These are phyloP conservation scores for Gyrodactylus salaris DNA, from an alignment of 1,140 invertebrate species.

Conservation along the genomic window DNA sequence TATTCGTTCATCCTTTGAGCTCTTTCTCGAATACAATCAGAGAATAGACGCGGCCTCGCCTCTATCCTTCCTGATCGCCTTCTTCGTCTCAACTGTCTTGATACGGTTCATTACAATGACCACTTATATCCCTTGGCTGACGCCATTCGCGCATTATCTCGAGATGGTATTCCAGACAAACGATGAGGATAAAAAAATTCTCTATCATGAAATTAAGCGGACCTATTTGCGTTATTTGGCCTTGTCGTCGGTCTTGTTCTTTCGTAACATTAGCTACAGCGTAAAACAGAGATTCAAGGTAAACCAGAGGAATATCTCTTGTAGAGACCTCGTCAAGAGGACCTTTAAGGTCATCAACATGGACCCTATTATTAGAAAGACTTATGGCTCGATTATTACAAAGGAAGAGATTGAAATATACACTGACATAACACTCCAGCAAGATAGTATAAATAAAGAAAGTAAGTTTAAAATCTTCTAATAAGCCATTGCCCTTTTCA, in stretches of 20 bases:
- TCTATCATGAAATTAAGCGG: not conserved
- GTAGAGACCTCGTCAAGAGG: not conserved
- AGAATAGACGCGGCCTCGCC: not conserved
- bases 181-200: not conserved
- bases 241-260: not conserved
- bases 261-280: not conserved
- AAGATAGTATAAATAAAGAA: not conserved
- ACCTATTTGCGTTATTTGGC: not conserved
- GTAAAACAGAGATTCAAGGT: not conserved
- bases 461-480: not conserved
- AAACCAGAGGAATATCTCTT: not conserved
- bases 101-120: not conserved
- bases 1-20: not conserved
- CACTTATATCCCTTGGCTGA: not conserved
- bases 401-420: not conserved
- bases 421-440: not conserved
- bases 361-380: not conserved
- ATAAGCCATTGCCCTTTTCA: not conserved
- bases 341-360: not conserved
- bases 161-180: not conserved
- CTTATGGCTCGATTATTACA: not conserved
- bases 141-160: not conserved
- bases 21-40: not conserved
- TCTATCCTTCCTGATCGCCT: not conserved
- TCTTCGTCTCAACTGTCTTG: not conserved